phyloP scores from a whole-genome alignment of 2,888 invertebrate genomes.

The Ectobius pallidus region DNA sequence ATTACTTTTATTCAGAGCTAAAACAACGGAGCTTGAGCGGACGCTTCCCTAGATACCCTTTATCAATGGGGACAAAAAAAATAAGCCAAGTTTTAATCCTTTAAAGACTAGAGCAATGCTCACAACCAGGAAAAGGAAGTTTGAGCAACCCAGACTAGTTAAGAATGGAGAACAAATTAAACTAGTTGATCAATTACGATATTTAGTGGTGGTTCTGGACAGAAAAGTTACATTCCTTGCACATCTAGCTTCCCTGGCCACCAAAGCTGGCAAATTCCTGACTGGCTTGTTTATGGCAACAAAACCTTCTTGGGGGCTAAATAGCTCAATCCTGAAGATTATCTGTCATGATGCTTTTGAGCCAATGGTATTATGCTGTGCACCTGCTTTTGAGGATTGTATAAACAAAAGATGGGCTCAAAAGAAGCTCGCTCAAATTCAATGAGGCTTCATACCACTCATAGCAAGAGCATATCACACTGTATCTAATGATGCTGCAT shows the following conservation, averaged over 20 bases:
- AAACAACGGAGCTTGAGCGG: not conserved
- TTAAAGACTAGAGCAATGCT: not conserved
- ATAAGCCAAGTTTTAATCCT: not conserved
- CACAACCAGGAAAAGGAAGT: not conserved
- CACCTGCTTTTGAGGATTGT: too few species aligned
- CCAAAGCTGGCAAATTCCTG: not conserved
- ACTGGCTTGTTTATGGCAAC: not conserved
- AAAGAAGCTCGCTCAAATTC: too few species aligned
- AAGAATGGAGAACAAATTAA: not conserved
- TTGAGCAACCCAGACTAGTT: not conserved
- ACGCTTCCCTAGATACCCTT: not conserved
- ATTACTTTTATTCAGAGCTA: not conserved
- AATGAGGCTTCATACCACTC: too few species aligned
- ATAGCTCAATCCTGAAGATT: not conserved
- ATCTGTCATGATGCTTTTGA: too few species aligned
- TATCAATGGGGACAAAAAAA: not conserved
- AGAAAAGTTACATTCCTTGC: not conserved
- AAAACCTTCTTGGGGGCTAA: not conserved
- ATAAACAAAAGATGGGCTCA: too few species aligned
- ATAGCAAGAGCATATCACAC: too few species aligned
- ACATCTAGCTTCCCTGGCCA: not conserved
- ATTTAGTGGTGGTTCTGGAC: not conserved
- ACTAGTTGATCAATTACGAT: not conserved
- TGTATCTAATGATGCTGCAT: too few species aligned
- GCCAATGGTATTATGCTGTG: too few species aligned